Evolutionary conservation across 2,888 invertebrate genomes (phyloP), one percentile per base, ranked within the genome.

Genomic region (Limnephilus rhombicus): DNA sequence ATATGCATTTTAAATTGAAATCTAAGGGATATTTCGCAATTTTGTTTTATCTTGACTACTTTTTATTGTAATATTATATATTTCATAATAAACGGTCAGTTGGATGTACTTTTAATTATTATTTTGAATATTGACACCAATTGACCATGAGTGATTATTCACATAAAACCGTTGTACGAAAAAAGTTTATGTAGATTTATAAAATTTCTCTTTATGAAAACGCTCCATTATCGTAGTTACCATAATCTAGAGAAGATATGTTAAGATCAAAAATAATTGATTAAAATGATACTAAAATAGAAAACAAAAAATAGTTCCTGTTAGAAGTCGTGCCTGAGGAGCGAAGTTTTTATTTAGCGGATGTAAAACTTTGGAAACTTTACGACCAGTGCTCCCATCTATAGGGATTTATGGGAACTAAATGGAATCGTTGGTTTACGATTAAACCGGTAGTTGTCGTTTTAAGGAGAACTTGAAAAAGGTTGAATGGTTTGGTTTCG

Each of bases 391-490:
- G 24, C 82, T 90, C 41, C 90, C 90, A 90, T 90, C 90, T 90
- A 31, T 13, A 37, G 90, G 82, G 90, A 90, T 90, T 83, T 29
- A 90, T 2, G n/a, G 45, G 41, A 82, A 90, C 82, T 90, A 90
- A 90, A 90, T 31, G 37, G 18, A 15, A 13, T 41, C 31, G 18
- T 9, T 49, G 29, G 31, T 83, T 90, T 34, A 82, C 31, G 90
- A 90, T 90, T 90, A 24, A 81, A 31, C 82, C 90, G 90, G 45
- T 31, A 90, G 89, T 31, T 87, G 49, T 49, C 68, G 87, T 11
- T 85, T 85, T 85, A 4, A 34, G 24, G 12, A 4, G 41, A 85
- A 68, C 24, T 68, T 68, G 24, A 24, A 24, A 68, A 18, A 24
- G 24, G 18, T 18, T 4, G 24, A n/a, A 24, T 24, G 24, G 68